Base-by-base conservation (phyloP, 2,113 vertebrate genomes). In the Smithornis capensis region DNA sequence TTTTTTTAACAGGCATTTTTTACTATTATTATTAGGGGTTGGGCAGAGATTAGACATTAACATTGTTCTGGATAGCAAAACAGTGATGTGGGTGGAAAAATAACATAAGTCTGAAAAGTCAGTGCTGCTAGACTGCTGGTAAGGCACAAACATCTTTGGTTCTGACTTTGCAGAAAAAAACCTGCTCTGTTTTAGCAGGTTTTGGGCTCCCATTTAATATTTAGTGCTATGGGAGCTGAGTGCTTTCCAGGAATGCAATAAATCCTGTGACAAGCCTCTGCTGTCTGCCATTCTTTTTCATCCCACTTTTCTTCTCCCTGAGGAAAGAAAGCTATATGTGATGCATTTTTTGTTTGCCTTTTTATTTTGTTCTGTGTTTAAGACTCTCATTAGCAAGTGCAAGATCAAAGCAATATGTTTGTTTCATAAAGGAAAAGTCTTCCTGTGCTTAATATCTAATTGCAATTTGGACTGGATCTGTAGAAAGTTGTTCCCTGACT, bases 351-450 rank as follows among this genome's bases (percentile, higher is more conserved):
- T 38, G 6, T 56, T 82, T 79, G 38, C 22, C 22, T 87, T 75
- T 89, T 25, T 53, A 47, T 57, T 74, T 69, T 55, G 37, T 84
- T 31, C 31, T 63, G 13, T 87, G 28, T 49, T 92, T 65, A 68
- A 37, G 50, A 57, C 23, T 83, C n/a, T 47, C 16, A 40, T 65
- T 89, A 69, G 44, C 19, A 85, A 93, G 53, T 33, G 19, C 31
- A 74, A 92, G 74, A 74, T 62, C 65, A 75, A 92, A 87, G n/a
- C 37, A 78, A 50, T 50, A 74, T 35, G 33, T 42, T 65, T 44
- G 0, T 38, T 86, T 56, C 53, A 47, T 80, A 87, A 81, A 78
- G 33, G 29, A 70, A 87, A 84, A 50, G 59, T 59, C 24, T 81
- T 73, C 29, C 64, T 4, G 4, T 68, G 18, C 38, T 75, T 78